Conservation (phyloP, 2,888 invertebrate genomes). For the Drosophila colorata region DNA sequence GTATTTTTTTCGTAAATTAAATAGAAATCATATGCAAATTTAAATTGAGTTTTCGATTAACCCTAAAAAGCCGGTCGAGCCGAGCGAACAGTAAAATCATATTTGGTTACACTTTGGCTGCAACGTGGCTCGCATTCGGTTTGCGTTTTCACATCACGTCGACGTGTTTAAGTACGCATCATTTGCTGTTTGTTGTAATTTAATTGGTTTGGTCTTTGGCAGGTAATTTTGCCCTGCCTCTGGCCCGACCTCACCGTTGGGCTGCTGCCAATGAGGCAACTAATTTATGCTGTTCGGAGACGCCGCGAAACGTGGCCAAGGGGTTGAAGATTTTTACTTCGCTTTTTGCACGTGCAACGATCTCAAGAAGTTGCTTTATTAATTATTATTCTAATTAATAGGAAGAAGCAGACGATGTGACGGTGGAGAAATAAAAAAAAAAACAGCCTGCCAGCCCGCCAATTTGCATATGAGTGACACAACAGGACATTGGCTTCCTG, state of each 20-base stretch:
- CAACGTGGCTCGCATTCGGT: constrained; percentile 11
- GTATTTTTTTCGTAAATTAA: constrained; percentile 61
- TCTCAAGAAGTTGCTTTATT: constrained; percentile 74
- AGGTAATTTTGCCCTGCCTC: constrained; percentile 46
- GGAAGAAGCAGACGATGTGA: constrained; percentile 53
- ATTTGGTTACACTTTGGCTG: constrained; percentile 62
- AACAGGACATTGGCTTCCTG: constrained; percentile 79
- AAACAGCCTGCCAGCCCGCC: constrained; percentile 50
- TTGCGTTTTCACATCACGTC: constrained; percentile 70
- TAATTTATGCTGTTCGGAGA: constrained; percentile 65
- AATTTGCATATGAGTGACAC: constrained; percentile 82
- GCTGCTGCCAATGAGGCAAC: constrained; percentile 64
- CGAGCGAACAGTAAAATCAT: constrained; percentile 48
- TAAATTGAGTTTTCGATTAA: constrained; percentile 70
- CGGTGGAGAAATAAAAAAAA: constrained; percentile 14
- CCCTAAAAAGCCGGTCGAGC: constrained; percentile 44
- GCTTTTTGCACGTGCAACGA: constrained; percentile 59
- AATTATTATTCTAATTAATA: constrained; percentile 82
- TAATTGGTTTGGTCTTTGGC: constrained; percentile 74
- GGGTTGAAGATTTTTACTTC: constrained; percentile 50
- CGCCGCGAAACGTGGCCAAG: constrained; percentile 13
- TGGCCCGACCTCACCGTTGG: constrained; percentile 4
- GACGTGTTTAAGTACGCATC: constrained; percentile 81
- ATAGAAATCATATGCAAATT: constrained; percentile 81
- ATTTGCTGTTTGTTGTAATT: constrained; percentile 77